A percentile compares a stretch with the other conserved stretches of the same genome.
Conservation (phyloP, 1,140 invertebrate species). For the Triops longicaudatus region DNA sequence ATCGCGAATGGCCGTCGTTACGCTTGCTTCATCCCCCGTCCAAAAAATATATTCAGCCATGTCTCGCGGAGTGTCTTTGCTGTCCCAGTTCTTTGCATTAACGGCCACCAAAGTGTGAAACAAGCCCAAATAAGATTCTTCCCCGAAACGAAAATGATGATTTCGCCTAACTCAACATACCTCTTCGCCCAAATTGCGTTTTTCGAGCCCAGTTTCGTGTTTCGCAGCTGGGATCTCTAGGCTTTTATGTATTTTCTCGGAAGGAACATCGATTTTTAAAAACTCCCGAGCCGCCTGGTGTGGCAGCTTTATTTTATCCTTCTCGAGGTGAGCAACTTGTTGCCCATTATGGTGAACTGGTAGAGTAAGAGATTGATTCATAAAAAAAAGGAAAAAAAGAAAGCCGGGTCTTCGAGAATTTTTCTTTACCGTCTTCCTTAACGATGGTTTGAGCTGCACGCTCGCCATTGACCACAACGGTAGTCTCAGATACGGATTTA, state of each 20-base stretch:
- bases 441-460: neutral
- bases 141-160: neutral
- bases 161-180: neutral
- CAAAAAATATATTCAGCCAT: slow-evolving; percentile 64
- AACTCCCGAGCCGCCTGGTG: neutral
- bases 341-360: neutral
- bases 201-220: neutral
- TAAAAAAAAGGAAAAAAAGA: neutral
- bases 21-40: slow-evolving; percentile 65
- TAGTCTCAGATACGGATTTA: neutral
- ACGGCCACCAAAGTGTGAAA: neutral
- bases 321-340: neutral
- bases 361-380: neutral
- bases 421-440: neutral
- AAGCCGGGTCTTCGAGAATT: neutral
- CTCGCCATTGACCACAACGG: neutral
- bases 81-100: neutral
- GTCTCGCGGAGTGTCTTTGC: slow-evolving; percentile 26
- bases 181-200: neutral
- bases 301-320: neutral
- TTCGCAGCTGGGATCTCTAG: neutral
- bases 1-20: slow-evolving; percentile 60
- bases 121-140: neutral
- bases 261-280: neutral
- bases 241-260: neutral